These are phyloP conservation scores for Panthera tigris DNA, from an alignment of 2,113 vertebrate species.

Conservation along the genomic window DNA sequence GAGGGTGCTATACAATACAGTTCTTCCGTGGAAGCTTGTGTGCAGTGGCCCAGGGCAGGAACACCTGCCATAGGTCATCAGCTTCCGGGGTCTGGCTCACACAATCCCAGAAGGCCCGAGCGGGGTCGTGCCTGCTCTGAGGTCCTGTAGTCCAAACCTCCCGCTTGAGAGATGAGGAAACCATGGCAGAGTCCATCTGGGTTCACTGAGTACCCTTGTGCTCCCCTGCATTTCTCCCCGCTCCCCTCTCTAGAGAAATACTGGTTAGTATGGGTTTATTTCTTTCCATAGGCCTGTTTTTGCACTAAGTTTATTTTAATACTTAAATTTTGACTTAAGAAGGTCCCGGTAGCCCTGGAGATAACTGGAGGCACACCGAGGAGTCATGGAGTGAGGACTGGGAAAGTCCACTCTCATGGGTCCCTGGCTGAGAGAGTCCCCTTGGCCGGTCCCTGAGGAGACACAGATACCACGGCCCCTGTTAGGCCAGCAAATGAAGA, in stretches of 20 bases:
- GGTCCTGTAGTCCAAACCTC: not conserved
- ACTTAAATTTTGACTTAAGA: constrained; percentile 44
- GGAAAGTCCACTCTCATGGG: constrained; percentile 50
- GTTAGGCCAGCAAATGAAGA: constrained; percentile 62
- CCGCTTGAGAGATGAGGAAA: not conserved
- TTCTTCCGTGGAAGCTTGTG: not conserved
- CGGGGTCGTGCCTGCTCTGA: not conserved
- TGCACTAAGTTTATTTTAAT: constrained; percentile 17
- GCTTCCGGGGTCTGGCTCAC: not conserved
- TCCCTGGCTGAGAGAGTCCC: constrained; percentile 58
- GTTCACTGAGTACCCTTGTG: not conserved
- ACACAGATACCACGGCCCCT: not conserved
- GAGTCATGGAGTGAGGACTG: not conserved
- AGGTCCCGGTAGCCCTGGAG: not conserved
- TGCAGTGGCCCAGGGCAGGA: not conserved
- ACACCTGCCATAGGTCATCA: not conserved
- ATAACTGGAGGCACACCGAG: not conserved
- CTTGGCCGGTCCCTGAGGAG: not conserved
- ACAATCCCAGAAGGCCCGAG: not conserved
- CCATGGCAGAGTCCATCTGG: not conserved
- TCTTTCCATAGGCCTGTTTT: not conserved
- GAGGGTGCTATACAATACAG: not conserved
- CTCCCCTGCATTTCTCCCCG: not conserved
- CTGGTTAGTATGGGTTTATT: not conserved
- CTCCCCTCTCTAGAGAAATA: not conserved